Conservation (phyloP, 2,888 invertebrate genomes). For the Drosophila merina region DNA sequence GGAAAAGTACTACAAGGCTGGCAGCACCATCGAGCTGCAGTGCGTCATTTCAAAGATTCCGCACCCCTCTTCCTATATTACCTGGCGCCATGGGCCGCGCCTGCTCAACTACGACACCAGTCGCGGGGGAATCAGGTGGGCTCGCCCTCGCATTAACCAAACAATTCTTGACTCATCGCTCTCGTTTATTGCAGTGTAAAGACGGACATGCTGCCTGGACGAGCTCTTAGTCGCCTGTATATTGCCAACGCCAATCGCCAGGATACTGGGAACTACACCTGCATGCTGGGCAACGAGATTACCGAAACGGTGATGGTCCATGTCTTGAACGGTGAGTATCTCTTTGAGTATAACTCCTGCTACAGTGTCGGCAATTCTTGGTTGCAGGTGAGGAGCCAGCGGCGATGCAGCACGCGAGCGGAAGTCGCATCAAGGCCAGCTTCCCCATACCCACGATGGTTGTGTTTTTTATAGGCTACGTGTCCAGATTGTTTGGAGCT, state of each 20-base stretch:
- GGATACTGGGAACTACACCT: conserved; percentile 92
- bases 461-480: conserved; percentile 78
- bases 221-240: conserved; percentile 90
- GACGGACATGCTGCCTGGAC: conserved; percentile 90
- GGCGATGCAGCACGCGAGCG: conserved; percentile 84
- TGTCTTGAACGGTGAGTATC: conserved; percentile 89
- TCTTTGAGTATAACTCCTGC: not conserved
- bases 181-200: conserved; percentile 87
- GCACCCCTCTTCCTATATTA: conserved; percentile 89
- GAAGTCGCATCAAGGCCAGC: conserved; percentile 58
- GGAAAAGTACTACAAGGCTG: conserved; percentile 93
- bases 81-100: conserved; percentile 91
- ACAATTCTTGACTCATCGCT: not conserved
- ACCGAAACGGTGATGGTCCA: conserved; percentile 90
- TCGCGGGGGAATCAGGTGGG: conserved; percentile 91
- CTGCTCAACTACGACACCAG: conserved; percentile 91
- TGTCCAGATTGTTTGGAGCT: conserved; percentile 35
- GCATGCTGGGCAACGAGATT: conserved; percentile 89
- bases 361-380: not conserved
- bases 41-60: conserved; percentile 93
- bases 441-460: conserved; percentile 72
- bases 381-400: conserved; percentile 83
- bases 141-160: not conserved
- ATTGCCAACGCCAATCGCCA: conserved; percentile 91
- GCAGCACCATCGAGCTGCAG: conserved; percentile 92